A percentile compares a stretch with the other conserved stretches of the same genome.
These are phyloP conservation scores for Cephus rjabovi DNA, from an alignment of 2,888 invertebrate genomes.

Conservation along the genomic window DNA sequence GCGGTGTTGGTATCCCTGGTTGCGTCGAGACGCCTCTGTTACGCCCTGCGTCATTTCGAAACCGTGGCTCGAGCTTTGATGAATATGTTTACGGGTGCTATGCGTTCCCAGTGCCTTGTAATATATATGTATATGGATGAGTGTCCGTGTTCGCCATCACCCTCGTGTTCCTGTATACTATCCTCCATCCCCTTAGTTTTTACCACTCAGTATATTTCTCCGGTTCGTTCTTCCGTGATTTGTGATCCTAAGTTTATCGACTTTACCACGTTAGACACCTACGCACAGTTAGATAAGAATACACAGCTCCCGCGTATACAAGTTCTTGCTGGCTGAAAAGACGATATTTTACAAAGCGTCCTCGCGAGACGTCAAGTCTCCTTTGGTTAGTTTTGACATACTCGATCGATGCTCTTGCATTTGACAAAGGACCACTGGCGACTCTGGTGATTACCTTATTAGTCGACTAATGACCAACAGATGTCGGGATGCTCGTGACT, in stretches of 20 bases:
- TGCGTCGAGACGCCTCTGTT: not conserved
- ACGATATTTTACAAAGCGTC: not conserved
- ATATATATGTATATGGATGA: not conserved
- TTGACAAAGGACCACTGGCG: not conserved
- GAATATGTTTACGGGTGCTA: constrained; percentile 17
- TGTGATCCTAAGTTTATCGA: constrained; percentile 11
- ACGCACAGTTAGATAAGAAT: not conserved
- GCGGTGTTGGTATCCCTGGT: not conserved
- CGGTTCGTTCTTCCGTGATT: constrained; percentile 13
- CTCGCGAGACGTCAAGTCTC: too few species aligned
- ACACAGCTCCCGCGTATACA: not conserved
- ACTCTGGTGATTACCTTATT: not conserved
- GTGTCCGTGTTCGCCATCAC: not conserved
- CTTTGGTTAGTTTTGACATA: not conserved
- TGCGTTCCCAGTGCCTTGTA: not conserved
- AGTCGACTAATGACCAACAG: not conserved
- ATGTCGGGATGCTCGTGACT: not conserved
- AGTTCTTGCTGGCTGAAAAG: not conserved
- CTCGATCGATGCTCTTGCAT: not conserved
- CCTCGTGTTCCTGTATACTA: not conserved
- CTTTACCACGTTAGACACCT: not conserved
- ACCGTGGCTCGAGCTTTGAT: not conserved
- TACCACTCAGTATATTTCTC: not conserved
- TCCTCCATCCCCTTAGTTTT: not conserved
- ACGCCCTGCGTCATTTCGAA: not conserved